Percentiles rank a stretch among this genome's conserved stretches.
These are phyloP conservation scores for Deilephila porcellus DNA, from an alignment of 2,888 invertebrate species.

Conservation along the genomic window DNA sequence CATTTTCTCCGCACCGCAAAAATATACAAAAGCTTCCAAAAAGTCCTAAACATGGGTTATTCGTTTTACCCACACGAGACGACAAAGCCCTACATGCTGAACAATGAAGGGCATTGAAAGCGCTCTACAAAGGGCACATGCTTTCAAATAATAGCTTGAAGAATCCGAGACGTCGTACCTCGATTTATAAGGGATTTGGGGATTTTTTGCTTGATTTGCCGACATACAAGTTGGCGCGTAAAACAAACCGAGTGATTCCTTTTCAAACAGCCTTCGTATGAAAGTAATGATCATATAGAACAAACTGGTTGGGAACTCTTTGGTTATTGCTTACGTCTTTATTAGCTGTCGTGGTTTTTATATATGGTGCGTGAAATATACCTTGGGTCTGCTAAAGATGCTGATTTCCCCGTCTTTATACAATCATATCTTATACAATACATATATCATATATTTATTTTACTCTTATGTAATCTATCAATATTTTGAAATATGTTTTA, in stretches of 20 bases:
- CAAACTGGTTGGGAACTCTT: conserved; percentile 4
- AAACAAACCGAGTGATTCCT: conserved; percentile 55
- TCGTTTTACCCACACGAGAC: conserved; percentile 40
- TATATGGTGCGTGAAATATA: neutral
- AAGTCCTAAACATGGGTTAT: conserved; percentile 39
- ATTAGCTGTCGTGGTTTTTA: neutral
- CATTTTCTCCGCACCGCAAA: neutral
- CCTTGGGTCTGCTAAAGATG: neutral
- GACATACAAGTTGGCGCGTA: conserved; percentile 46
- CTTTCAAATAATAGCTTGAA: conserved; percentile 65
- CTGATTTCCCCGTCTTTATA: no score
- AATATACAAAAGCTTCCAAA: conserved; percentile 19
- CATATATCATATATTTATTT: no score
- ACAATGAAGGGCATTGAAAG: conserved; percentile 67
- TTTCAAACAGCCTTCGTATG: conserved; percentile 26
- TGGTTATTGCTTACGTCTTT: neutral
- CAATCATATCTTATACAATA: no score
- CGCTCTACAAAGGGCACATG: conserved; percentile 66
- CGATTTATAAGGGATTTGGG: conserved; percentile 55
- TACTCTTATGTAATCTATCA: no score
- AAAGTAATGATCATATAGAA: conserved; percentile 32
- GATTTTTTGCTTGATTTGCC: conserved; percentile 60
- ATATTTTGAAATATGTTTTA: no score
- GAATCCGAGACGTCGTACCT: conserved; percentile 63
- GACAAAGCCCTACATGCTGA: conserved; percentile 60